These are phyloP conservation scores for Porites rus DNA, from an alignment of 92 coral and sea anemone species.

Conservation along the genomic window DNA sequence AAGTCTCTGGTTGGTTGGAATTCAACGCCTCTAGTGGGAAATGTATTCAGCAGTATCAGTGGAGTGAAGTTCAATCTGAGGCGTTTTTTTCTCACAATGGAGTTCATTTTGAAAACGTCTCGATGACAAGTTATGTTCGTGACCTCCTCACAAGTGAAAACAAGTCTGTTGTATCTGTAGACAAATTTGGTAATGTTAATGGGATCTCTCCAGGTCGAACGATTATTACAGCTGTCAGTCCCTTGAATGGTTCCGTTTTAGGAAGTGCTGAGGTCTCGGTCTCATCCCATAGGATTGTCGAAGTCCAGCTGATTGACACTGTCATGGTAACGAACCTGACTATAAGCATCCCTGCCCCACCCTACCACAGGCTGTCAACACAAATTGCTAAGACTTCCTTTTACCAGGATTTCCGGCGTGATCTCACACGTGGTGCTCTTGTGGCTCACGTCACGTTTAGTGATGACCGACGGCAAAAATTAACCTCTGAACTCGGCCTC, in stretches of 20 bases:
- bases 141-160: slow-evolving; percentile 26
- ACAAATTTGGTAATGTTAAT: slow-evolving; percentile 34
- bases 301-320: slow-evolving; percentile 47
- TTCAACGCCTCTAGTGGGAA: slow-evolving; percentile 12
- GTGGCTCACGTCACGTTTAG: slow-evolving; percentile 55
- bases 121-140: slow-evolving; percentile 37
- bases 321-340: slow-evolving; percentile 63
- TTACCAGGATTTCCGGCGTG: slow-evolving; percentile 46
- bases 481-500: slow-evolving; percentile 46
- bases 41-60: slow-evolving; percentile 65
- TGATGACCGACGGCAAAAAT: slow-evolving; percentile 54
- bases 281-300: slow-evolving; percentile 27
- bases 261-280: slow-evolving; percentile 47
- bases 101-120: slow-evolving; percentile 38
- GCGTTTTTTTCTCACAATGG: slow-evolving; percentile 41
- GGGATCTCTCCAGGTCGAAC: slow-evolving; percentile 60
- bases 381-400: slow-evolving; percentile 53
- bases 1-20: slow-evolving; percentile 58
- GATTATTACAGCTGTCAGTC: slow-evolving; percentile 38
- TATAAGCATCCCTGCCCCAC: slow-evolving; percentile 53
- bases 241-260: slow-evolving; percentile 17
- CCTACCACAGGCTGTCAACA: slow-evolving; percentile 55
- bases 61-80: slow-evolving; percentile 53
- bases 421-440: slow-evolving; percentile 57
- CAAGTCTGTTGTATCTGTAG: slow-evolving; percentile 31